Evolutionary conservation across 1,140 invertebrate species (phyloP).

Genomic region (Macrostomum lignano): DNA sequence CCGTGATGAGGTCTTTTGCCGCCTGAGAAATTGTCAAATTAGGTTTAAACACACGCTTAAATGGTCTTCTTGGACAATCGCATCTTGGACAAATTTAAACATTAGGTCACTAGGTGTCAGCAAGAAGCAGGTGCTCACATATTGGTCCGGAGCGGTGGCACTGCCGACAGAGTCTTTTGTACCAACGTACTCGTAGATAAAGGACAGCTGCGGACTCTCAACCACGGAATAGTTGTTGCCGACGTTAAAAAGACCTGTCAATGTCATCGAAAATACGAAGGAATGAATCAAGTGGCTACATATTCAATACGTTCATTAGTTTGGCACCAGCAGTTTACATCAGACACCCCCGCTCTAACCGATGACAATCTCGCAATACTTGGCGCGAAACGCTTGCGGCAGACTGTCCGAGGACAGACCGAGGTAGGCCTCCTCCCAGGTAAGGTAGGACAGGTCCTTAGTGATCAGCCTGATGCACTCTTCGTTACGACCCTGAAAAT

Average conservation of each 20-base stretch:
- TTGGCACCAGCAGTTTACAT: too few species aligned
- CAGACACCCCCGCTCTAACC: too few species aligned
- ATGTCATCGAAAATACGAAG: too few species aligned
- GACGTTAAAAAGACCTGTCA: conserved; percentile 23
- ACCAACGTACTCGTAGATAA: conserved; percentile 22
- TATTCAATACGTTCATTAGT: too few species aligned
- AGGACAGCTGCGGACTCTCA: conserved; percentile 18
- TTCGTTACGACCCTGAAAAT: conserved; percentile 17
- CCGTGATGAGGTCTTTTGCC: conserved; percentile 9
- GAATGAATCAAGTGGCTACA: too few species aligned
- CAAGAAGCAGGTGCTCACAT: background rate
- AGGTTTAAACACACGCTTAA: background rate
- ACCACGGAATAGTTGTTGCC: conserved; percentile 19
- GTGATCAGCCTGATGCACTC: conserved; percentile 21
- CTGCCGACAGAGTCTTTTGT: conserved; percentile 1
- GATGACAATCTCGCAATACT: conserved; percentile 23
- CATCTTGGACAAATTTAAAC: background rate
- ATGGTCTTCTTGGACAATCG: background rate
- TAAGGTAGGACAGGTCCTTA: conserved; percentile 17
- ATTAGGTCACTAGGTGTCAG: background rate
- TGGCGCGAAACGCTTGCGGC: conserved; percentile 17
- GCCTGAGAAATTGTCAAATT: conserved; percentile 8
- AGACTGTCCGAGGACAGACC: conserved; percentile 15
- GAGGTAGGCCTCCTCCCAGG: conserved; percentile 22
- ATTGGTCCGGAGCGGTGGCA: conserved; percentile 1